A percentile compares a stretch with the other conserved stretches of the same genome.
Conservation (phyloP, 2,113 vertebrate species). For the Fulmarus glacialis region DNA sequence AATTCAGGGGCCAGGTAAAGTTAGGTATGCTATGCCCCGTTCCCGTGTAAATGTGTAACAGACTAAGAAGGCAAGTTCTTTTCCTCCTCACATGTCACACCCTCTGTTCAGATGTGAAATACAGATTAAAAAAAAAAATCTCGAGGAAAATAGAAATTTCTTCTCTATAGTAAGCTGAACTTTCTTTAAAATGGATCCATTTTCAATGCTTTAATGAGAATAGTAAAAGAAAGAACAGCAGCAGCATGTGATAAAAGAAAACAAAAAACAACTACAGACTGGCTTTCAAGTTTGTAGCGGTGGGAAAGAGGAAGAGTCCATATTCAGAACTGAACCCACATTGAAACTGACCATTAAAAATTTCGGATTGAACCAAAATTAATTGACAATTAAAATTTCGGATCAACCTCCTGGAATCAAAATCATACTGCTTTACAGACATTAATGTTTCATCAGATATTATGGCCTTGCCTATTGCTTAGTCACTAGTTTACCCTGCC, state of each 20-base stretch:
- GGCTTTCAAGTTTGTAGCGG: neutral
- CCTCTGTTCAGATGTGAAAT: neutral
- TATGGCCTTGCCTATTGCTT: neutral
- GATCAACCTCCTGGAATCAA: neutral
- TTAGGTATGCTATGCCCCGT: neutral
- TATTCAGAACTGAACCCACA: neutral
- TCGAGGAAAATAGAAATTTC: neutral
- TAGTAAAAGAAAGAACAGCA: neutral
- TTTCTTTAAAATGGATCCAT: neutral
- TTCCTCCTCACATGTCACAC: neutral
- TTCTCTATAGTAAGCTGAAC: neutral
- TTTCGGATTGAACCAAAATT: too few species aligned
- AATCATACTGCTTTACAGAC: neutral
- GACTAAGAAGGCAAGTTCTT: neutral
- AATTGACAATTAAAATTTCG: neutral
- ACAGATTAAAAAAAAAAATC: neutral
- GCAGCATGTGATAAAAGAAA: neutral
- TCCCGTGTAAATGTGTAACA: neutral
- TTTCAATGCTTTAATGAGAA: neutral
- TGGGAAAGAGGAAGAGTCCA: neutral
- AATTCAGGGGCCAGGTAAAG: neutral
- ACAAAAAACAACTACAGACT: neutral
- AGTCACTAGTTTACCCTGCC: neutral
- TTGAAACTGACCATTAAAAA: neutral
- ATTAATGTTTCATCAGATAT: neutral